Percentiles rank a stretch among this genome's conserved stretches.
phyloP scores from a whole-genome alignment of 2,888 invertebrate species.

The Bellardia bayeri region DNA sequence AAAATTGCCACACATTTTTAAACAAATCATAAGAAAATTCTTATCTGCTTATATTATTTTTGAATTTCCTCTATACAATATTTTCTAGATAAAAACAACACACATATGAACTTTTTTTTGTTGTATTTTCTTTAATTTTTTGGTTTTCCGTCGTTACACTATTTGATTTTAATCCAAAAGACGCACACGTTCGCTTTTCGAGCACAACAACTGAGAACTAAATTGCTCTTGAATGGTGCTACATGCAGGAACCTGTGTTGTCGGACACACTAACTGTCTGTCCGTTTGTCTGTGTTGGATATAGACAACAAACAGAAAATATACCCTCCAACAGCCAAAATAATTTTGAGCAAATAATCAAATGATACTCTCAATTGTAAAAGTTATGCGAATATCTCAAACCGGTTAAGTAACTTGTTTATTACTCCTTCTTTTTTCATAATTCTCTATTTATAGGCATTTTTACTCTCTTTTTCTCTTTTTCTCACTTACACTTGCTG shows the following conservation, averaged over 20 bases:
- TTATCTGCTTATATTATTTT: constrained; percentile 26
- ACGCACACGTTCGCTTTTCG: constrained; percentile 80
- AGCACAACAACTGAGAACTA: constrained; percentile 84
- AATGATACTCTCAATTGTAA: constrained; percentile 59
- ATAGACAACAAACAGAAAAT: constrained; percentile 41
- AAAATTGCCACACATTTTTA: neutral
- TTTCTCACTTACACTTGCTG: constrained; percentile 14
- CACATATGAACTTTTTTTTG: constrained; percentile 41
- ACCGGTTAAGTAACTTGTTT: constrained; percentile 67
- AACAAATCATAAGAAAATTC: constrained; percentile 29
- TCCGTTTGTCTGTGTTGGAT: constrained; percentile 30
- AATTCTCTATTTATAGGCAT: constrained; percentile 17
- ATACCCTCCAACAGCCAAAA: constrained; percentile 35
- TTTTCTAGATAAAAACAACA: constrained; percentile 54
- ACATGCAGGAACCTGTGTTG: constrained; percentile 77
- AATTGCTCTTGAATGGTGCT: constrained; percentile 77
- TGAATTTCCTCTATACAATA: constrained; percentile 47
- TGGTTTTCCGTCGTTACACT: constrained; percentile 66
- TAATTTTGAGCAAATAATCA: constrained; percentile 25
- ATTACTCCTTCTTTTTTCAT: constrained; percentile 16
- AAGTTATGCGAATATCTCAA: constrained; percentile 66
- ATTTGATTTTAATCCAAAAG: constrained; percentile 65
- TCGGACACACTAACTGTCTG: constrained; percentile 35
- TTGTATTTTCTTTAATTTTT: constrained; percentile 54
- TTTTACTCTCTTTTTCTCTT: constrained; percentile 16